Evolutionary conservation across 2,888 invertebrate species (phyloP), one percentile per base, ranked within the genome.

Genomic region (Acleris holmiana): DNA sequence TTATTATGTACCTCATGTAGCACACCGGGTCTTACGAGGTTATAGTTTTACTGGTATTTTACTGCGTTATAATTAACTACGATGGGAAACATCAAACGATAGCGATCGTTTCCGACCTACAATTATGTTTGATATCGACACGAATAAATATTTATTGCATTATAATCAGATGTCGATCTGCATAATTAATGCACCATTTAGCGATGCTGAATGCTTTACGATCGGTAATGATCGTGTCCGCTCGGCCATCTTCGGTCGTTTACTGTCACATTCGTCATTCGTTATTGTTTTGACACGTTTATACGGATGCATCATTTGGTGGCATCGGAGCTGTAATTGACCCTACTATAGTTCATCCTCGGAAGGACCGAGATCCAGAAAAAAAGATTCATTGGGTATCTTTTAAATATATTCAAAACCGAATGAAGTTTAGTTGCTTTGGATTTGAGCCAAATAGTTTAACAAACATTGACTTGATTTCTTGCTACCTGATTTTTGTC

Each of bases 111-210:
- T 57, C 63, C 63, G 57, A 57, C 57, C 19, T 18, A 53, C 48
- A 53, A 57, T 63, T 58, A 64, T 40, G 48, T 41, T 51, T 48
- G 63, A 58, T 58, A 64, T 48, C 63, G 63, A 58, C 63, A 53
- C 58, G 58, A 53, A 64, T 58, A 58, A 53, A 53, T 64, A 51
- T 63, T 63, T 64, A 64, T 58, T 51, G 48, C 63, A 25, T 48
- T 64, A 58, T 64, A 58, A 64, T 64, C 63, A 25, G 46, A 25
- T 19, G 58, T 17, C 55, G 23, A 58, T 64, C 58, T 64, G 63
- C 63, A 64, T 64, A 64, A 35, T 48, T 64, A 56, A 58, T 64
- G 55, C 55, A 23, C 44, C 44, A 41, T 55, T 55, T 53, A 53
- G 40, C 53, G 40, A 19, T 53, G 53, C 35, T 53, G 40, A 44